Evolutionary conservation across 2,797 vertebrate species (phyloP).

Genomic region (Lithobates pipiens): DNA sequence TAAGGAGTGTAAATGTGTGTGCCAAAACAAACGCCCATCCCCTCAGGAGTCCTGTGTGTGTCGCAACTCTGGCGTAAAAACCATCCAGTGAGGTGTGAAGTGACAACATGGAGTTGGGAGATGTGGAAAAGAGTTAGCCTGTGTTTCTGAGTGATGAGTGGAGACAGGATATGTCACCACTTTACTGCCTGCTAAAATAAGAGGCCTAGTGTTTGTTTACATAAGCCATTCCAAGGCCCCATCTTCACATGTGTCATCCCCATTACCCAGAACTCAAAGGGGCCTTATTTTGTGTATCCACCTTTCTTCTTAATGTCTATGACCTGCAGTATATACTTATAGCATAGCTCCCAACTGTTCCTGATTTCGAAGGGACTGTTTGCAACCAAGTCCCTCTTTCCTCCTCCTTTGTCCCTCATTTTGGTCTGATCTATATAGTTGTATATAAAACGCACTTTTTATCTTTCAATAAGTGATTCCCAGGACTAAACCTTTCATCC

Average conservation of each 20-base stretch:
- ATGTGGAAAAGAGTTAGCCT: constrained; percentile 64
- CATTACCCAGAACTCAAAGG: constrained; percentile 7
- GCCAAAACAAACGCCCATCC: constrained; percentile 53
- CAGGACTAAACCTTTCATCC: no score
- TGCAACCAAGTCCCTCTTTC: no score
- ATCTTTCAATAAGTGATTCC: no score
- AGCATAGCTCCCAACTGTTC: no score
- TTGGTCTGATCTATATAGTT: no score
- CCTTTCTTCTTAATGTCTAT: neutral
- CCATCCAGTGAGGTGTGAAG: constrained; percentile 43
- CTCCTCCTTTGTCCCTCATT: no score
- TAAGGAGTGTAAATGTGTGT: constrained; percentile 23
- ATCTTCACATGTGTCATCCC: constrained; percentile 38
- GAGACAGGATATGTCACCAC: constrained; percentile 60
- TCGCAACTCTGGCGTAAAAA: constrained; percentile 51
- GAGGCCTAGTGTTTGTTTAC: constrained; percentile 43
- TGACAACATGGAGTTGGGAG: constrained; percentile 60
- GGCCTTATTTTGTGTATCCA: neutral
- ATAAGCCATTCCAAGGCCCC: constrained; percentile 19
- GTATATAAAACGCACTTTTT: no score
- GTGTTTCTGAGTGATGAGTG: constrained; percentile 66
- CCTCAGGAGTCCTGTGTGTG: constrained; percentile 11
- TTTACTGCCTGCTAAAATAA: constrained; percentile 47
- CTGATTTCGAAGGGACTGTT: no score
- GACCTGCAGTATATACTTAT: no score